Base-by-base conservation (phyloP, 2,888 invertebrate species). In the Laspeyria flexula region DNA sequence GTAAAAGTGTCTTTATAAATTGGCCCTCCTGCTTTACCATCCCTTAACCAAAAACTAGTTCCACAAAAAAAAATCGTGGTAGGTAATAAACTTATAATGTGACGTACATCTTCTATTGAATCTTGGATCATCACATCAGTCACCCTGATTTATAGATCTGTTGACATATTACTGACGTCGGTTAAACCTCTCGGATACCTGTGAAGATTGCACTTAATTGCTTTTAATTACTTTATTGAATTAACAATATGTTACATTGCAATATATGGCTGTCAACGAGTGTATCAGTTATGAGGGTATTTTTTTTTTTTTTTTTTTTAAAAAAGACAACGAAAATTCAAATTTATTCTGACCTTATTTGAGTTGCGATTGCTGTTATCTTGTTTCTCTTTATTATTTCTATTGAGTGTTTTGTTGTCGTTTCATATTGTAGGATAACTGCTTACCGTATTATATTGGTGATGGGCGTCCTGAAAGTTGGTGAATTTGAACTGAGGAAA, bases 191-290 rank as follows among this genome's bases (percentile, higher is more conserved):
- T 31, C 31, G 6, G n/a, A n/a, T n/a, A n/a, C n/a, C n/a, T n/a
- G n/a, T n/a, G n/a, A n/a, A n/a, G n/a, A n/a, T 55, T 64, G 42
- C 49, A 54, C 41, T 37, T 59, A 59, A 64, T 64, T 51, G 43
- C 37, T 38, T 49, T 42, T 40, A 43, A 64, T 47, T 21, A 35
- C 44, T 50, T 40, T 60, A 60, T 60, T 50, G 21, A n/a, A 12
- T 21, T 3, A 3, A 18, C 5, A 16, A 18, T 35, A 4, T 15
- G 16, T 10, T 12, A 1, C 13, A 1, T 10, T 10, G 37, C 12
- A 12, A 23, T 37, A 37, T 37, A 6, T 37, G 10, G 9, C 21
- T 37, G 37, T 37, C 37, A 23, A 13, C 9, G 13, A 31, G 33
- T 35, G 5, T 18, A 16, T 35, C 18, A 35, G 29, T 37, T 29